phyloP scores from a whole-genome alignment of 2,888 invertebrate genomes.

The Nesidiocoris tenuis region DNA sequence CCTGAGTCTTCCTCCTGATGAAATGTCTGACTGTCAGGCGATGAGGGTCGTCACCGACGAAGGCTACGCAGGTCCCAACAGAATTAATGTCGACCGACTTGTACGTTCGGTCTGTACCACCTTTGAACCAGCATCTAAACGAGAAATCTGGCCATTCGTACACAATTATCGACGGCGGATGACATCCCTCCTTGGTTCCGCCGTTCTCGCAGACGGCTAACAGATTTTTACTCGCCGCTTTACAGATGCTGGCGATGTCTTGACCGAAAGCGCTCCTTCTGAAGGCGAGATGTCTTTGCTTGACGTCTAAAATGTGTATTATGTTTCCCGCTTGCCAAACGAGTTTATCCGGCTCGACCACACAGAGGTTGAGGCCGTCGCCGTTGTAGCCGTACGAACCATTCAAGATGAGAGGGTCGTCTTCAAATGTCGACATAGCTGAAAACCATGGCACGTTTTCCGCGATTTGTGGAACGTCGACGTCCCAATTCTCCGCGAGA shows the following conservation, averaged over 20 bases:
- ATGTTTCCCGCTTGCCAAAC: constrained; percentile 81
- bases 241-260: constrained; percentile 77
- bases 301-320: constrained; percentile 71
- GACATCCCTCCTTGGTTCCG: not conserved
- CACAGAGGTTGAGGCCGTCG: constrained; percentile 75
- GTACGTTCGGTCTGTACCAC: not conserved
- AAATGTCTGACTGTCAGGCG: not conserved
- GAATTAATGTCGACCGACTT: not conserved
- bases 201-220: constrained; percentile 19
- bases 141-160: constrained; percentile 43
- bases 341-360: constrained; percentile 71
- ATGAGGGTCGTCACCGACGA: not conserved
- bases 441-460: not conserved
- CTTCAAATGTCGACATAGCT: constrained; percentile 10
- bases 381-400: constrained; percentile 86
- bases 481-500: not conserved
- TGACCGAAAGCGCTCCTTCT: constrained; percentile 75
- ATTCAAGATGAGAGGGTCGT: constrained; percentile 11
- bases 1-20: not conserved
- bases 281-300: constrained; percentile 66
- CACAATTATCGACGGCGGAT: constrained; percentile 2
- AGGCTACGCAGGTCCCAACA: not conserved
- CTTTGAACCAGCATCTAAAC: not conserved
- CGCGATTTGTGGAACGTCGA: not conserved
- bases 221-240: constrained; percentile 54